A percentile compares a stretch with the other conserved stretches of the same genome.
Evolutionary conservation across 2,113 vertebrate species (phyloP).

Genomic region (Poeciliopsis occidentalis): DNA sequence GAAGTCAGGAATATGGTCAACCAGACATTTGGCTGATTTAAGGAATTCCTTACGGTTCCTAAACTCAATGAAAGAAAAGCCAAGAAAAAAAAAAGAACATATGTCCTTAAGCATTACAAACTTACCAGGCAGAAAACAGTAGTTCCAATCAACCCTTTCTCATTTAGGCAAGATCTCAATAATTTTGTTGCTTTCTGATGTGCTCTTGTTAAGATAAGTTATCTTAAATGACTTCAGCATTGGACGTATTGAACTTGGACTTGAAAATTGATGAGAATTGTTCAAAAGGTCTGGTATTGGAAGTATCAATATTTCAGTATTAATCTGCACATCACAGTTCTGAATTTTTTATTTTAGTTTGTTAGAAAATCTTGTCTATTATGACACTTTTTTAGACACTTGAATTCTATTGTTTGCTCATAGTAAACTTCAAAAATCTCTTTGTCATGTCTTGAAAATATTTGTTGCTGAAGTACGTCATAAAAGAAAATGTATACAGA

Average conservation of each 20-base stretch:
- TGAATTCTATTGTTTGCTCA: not conserved
- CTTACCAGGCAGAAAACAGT: too few relatives aligned
- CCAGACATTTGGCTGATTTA: conserved; percentile 89
- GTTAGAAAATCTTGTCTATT: too few relatives aligned
- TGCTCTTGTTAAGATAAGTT: too few relatives aligned
- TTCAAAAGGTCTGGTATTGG: too few relatives aligned
- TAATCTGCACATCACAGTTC: not conserved
- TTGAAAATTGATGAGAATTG: too few relatives aligned
- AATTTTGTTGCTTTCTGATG: too few relatives aligned
- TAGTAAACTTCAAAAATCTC: not conserved
- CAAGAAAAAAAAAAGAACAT: not conserved
- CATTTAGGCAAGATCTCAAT: too few relatives aligned
- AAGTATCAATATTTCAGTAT: too few relatives aligned
- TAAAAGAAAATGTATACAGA: not conserved
- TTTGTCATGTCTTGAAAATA: not conserved
- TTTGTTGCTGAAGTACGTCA: not conserved
- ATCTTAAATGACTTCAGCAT: too few relatives aligned
- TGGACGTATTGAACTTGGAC: too few relatives aligned
- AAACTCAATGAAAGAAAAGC: conserved; percentile 15
- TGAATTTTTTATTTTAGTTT: not conserved
- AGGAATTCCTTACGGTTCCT: conserved; percentile 90
- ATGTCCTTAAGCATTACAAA: too few relatives aligned
- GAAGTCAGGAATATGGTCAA: conserved; percentile 86
- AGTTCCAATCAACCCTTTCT: too few relatives aligned
- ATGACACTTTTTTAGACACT: not conserved